Evolutionary conservation across 2,888 invertebrate species (phyloP).

Genomic region (Polyommatus icarus): DNA sequence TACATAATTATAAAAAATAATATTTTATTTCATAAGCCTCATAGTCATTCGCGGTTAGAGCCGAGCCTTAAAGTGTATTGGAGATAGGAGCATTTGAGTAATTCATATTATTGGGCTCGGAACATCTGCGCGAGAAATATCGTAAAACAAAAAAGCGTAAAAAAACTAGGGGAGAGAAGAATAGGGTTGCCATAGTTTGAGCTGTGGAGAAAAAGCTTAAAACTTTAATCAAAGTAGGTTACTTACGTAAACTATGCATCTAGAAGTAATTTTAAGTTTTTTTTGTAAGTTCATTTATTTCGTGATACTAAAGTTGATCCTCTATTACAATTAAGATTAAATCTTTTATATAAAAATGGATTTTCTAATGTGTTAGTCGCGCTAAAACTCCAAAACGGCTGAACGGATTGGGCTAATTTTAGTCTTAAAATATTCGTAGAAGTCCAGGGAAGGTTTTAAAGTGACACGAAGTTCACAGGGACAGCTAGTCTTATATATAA

Average conservation of each 20-base stretch:
- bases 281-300: no score
- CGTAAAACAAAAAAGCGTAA: slow-evolving; percentile 34
- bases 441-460: no score
- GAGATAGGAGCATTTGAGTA: slow-evolving; percentile 27
- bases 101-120: slow-evolving; percentile 28
- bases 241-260: background rate
- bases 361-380: no score
- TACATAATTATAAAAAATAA: background rate
- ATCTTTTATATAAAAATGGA: no score
- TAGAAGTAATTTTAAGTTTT: no score
- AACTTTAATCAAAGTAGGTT: slow-evolving; percentile 31
- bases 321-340: no score
- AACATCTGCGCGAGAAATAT: slow-evolving; percentile 35
- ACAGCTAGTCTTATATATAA: no score
- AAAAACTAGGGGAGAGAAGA: slow-evolving; percentile 11
- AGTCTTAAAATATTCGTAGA: no score
- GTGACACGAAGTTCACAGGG: no score
- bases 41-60: background rate
- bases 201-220: slow-evolving; percentile 26
- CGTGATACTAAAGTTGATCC: no score
- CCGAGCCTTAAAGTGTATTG: slow-evolving; percentile 6
- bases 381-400: no score
- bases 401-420: no score
- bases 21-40: background rate
- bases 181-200: slow-evolving; percentile 29